Conservation (phyloP, 1,140 invertebrate genomes). For the Heliothis virescens region DNA sequence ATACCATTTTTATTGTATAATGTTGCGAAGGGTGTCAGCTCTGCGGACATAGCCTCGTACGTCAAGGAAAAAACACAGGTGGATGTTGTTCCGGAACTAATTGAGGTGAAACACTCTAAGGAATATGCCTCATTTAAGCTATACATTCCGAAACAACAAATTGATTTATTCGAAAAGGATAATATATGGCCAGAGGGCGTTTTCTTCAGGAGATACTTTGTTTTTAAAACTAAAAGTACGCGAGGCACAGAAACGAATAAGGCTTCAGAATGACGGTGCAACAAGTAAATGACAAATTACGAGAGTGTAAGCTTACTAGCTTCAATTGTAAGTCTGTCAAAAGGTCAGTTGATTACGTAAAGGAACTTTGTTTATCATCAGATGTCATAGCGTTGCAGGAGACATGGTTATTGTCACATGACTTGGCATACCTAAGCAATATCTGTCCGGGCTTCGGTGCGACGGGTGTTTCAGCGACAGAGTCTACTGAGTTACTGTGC, state of each 20-base stretch:
- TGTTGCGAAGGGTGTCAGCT: constrained; percentile 37
- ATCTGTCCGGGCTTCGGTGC: no score
- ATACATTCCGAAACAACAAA: neutral
- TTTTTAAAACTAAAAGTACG: neutral
- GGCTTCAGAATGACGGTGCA: neutral
- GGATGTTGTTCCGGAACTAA: neutral
- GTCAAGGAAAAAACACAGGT: neutral
- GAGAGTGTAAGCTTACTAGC: neutral
- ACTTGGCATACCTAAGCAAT: no score
- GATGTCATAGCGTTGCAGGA: no score
- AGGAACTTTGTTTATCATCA: no score
- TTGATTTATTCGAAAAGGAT: neutral
- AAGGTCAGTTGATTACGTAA: no score
- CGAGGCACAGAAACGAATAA: neutral
- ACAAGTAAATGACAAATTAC: neutral
- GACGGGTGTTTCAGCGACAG: no score
- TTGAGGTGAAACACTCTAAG: neutral
- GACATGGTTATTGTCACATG: no score
- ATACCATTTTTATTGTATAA: constrained; percentile 49
- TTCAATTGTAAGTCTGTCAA: no score
- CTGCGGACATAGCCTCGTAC: neutral
- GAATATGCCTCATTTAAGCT: neutral
- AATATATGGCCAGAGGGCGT: neutral
- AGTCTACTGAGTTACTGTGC: no score
- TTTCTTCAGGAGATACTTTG: neutral